A percentile compares a stretch with the other conserved stretches of the same genome.
phyloP scores from a whole-genome alignment of 2,888 invertebrate genomes.

The Subacronicta megacephala region DNA sequence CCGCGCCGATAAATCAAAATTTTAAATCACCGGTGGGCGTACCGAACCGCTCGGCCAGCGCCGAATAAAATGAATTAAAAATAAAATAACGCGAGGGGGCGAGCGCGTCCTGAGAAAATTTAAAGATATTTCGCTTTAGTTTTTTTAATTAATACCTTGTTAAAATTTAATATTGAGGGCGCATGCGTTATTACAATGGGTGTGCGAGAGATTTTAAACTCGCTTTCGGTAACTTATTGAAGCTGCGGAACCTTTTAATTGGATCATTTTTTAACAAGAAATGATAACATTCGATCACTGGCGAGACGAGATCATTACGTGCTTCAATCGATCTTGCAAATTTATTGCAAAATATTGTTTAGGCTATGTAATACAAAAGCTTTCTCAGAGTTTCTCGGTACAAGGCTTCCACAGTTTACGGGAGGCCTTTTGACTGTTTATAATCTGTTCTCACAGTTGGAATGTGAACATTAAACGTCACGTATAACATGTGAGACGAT shows the following conservation, averaged over 20 bases:
- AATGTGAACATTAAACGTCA: constrained; percentile 62
- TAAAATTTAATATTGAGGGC: constrained; percentile 90
- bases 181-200: constrained; percentile 89
- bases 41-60: constrained; percentile 80
- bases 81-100: constrained; percentile 85
- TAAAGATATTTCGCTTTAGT: constrained; percentile 89
- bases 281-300: constrained; percentile 81
- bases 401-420: constrained; percentile 33
- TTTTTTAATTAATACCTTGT: constrained; percentile 90
- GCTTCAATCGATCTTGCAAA: constrained; percentile 68
- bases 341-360: constrained; percentile 56
- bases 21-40: constrained; percentile 90
- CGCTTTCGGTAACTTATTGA: constrained; percentile 87
- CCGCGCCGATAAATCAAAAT: constrained; percentile 88
- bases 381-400: constrained; percentile 31
- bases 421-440: constrained; percentile 48
- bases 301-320: constrained; percentile 73
- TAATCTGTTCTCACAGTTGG: constrained; percentile 61
- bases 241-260: constrained; percentile 81
- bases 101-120: constrained; percentile 87
- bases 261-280: constrained; percentile 88
- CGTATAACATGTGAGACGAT: constrained; percentile 58
- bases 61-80: constrained; percentile 90
- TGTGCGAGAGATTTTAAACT: constrained; percentile 87
- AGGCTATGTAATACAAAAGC: constrained; percentile 21